A percentile compares a stretch with the other conserved stretches of the same genome.
Evolutionary conservation across 2,113 vertebrate genomes (phyloP).

Genomic region (Muscicapa adusta): DNA sequence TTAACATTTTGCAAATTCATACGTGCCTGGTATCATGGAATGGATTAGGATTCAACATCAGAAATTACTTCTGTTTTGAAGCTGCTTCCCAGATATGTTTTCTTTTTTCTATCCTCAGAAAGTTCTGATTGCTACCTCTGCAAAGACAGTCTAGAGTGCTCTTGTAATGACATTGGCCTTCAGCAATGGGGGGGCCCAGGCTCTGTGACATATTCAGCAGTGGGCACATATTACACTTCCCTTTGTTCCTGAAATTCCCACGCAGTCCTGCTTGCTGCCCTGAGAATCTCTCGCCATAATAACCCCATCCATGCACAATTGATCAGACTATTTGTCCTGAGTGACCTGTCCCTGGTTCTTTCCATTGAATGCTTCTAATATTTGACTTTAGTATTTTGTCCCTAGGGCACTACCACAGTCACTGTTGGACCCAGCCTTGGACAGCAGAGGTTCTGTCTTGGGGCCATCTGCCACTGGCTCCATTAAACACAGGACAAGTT

Average conservation of each 20-base stretch:
- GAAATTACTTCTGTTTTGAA: background rate
- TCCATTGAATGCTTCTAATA: too few relatives aligned
- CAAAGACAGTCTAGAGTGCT: background rate
- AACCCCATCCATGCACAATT: too few relatives aligned
- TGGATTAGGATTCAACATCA: background rate
- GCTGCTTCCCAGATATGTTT: background rate
- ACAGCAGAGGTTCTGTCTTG: background rate
- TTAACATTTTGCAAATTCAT: background rate
- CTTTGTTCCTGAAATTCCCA: background rate
- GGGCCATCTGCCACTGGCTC: background rate
- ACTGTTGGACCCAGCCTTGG: background rate
- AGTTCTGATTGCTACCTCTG: background rate
- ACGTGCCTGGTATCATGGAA: background rate
- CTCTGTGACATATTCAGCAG: accelerated
- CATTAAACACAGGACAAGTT: accelerated
- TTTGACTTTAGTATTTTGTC: background rate
- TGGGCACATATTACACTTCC: background rate
- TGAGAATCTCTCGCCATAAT: background rate
- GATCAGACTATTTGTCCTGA: background rate
- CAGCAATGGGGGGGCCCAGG: too few relatives aligned
- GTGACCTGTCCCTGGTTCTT: background rate
- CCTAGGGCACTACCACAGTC: too few relatives aligned
- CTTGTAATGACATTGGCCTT: background rate
- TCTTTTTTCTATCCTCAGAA: background rate
- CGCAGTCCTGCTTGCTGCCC: background rate